Evolutionary conservation across 2,113 vertebrate genomes (phyloP), one percentile per base, ranked within the genome.

Genomic region (Xenopus borealis): DNA sequence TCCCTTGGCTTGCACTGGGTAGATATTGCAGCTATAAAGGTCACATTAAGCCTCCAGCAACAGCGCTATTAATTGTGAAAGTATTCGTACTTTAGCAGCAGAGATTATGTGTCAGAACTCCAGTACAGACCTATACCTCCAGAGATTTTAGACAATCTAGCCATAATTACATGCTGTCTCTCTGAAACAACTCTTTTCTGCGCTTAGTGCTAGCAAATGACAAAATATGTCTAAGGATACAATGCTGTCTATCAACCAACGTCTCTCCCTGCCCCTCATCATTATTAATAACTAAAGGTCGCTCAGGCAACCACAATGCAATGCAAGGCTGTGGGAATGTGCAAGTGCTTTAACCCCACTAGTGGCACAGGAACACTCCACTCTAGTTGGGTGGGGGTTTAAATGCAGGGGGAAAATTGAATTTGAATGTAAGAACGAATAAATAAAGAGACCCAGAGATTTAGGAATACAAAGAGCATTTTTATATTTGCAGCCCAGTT

Each of bases 211-310:
- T 27, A 62, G 62, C 62, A 75, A 44, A 50, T 65, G 59, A 57
- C 58, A 70, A 62, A 64, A 70, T 77, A 7, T 53, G 72, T 73
- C 57, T 73, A 50, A 64, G 67, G 18, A 70, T 63, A 59, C 68
- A 70, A 77, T 70, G 74, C 74, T 77, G 74, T 70, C 66, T 59
- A 77, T 77, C 74, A 77, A 70, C 59, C 13, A n/a, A 30, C 12
- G 63, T 57, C 62, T 45, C 63, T 53, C 62, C 53, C 66, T 70
- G 30, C 67, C 61, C 59, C 59, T 69, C 69, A 47, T 64, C 74
- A 64, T 77, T 64, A 70, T 19, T 13, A 70, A 30, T 53, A 57
- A 59, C 61, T 20, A 70, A 70, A 77, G 74, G 74, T 77, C 74
- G 53, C 59, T 69, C 53, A 61, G 59, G 66, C 50, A 62, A 55